phyloP scores from a whole-genome alignment of 2,797 vertebrate genomes.

The Microcaecilia unicolor region DNA sequence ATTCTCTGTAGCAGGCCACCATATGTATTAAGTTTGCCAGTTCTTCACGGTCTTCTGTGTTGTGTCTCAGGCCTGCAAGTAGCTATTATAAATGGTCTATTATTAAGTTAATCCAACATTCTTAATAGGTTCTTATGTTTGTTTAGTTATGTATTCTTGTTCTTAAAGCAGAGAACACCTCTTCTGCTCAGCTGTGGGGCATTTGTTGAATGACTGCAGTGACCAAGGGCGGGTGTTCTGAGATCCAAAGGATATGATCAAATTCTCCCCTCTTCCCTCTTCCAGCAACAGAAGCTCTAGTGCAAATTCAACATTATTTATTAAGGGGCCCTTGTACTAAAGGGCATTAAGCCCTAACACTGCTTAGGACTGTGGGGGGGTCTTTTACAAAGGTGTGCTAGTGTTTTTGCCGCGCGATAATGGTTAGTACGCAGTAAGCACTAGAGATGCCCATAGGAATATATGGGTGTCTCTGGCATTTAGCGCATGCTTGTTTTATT shows the following conservation, averaged over 20 bases:
- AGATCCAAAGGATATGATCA: slow-evolving; percentile 1
- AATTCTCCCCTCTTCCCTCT: not conserved
- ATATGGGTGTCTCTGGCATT: too few species aligned
- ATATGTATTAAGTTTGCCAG: slow-evolving; percentile 1
- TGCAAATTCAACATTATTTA: too few species aligned
- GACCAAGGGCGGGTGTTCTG: slow-evolving; percentile 2
- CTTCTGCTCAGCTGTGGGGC: slow-evolving; percentile 12
- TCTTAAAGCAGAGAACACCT: slow-evolving; percentile 29
- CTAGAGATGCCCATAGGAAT: too few species aligned
- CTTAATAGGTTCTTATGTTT: slow-evolving; percentile 29
- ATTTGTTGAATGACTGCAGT: not conserved
- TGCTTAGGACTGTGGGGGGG: too few species aligned
- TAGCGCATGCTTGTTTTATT: too few species aligned
- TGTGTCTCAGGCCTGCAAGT: slow-evolving; percentile 22
- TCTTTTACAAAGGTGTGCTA: too few species aligned
- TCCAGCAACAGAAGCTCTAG: slow-evolving; percentile 1
- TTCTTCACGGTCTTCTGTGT: slow-evolving; percentile 10
- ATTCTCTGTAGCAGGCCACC: slow-evolving; percentile 13
- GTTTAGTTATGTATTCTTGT: slow-evolving; percentile 33
- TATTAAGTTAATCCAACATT: slow-evolving; percentile 29
- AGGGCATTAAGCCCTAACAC: too few species aligned
- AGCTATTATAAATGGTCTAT: slow-evolving; percentile 6
- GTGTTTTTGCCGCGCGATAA: too few species aligned
- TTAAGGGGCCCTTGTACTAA: too few species aligned
- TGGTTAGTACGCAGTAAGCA: too few species aligned